Base-by-base conservation (phyloP, 2,113 vertebrate species). In the Forbesichthys papilliferus region DNA sequence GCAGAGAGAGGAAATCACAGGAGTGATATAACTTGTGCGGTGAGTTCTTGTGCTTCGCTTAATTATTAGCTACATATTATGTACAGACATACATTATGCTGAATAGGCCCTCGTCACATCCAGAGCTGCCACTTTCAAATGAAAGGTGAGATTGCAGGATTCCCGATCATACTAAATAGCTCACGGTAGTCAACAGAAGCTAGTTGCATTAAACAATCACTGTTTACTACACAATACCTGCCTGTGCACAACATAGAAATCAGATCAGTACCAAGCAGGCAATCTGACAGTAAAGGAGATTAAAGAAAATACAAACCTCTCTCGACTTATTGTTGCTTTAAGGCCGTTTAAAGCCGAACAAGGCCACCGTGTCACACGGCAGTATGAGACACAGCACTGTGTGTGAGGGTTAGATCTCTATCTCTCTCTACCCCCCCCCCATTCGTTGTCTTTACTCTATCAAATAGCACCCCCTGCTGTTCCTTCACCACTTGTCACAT, bases 261-360 rank as follows among this genome's bases (percentile, higher is more conserved):
- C 12, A 14, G 5, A 61, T 61, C 12, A 14, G 5, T 12, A 13
- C 7, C 59, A 12, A 63, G 48, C 75, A 52, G 53, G 78, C 77
- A 61, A 64, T 11, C 36, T 61, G 36, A 7, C 0, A 1, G 69
- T 62, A 80, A 63, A 33, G 57, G 47, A 36, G 60, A 0, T 33
- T 54, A 16, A 12, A 9, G 27, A 27, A 66, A 80, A 66, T 77
- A 68, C 68, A 68, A 84, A 87, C 88, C 84, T 86, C 64, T 72
- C 66, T 65, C 75, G 58, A 78, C 74, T 70, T 61, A 80, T 73
- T 77, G 79, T 77, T 9, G 63, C 68, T 81, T 84, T 85, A 27
- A 27, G 27, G 27, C 27, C 84, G 77, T 73, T 66, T 3, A 70
- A 77, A 73, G 88, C 80, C 84, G 83, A 87, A 72, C 58, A 63